Percentiles rank a stretch among this genome's conserved stretches.
phyloP scores from a whole-genome alignment of 1,140 invertebrate species.

The Harlomillsia oculata region DNA sequence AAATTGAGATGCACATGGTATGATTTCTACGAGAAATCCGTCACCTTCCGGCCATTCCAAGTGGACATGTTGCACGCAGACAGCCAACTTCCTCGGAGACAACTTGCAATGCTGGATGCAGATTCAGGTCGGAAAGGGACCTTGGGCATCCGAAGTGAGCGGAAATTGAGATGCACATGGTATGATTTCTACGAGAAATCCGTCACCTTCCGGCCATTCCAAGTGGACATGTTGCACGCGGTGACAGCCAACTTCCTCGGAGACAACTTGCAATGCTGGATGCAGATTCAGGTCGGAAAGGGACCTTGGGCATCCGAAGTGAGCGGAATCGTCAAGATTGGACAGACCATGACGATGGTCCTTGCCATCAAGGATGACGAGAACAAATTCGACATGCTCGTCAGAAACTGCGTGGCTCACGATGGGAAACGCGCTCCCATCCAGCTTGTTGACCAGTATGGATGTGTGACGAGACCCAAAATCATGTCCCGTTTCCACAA shows the following conservation, averaged over 20 bases:
- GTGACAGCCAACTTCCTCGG: slow-evolving; percentile 82
- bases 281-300: slow-evolving; percentile 60
- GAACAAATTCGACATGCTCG: slow-evolving; percentile 90
- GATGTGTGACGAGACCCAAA: slow-evolving; percentile 82
- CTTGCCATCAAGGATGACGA: slow-evolving; percentile 89
- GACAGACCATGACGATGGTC: slow-evolving; percentile 93
- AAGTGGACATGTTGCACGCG: slow-evolving; percentile 83
- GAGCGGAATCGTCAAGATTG: slow-evolving; percentile 87
- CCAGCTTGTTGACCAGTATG: slow-evolving; percentile 81
- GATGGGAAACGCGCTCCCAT: slow-evolving; percentile 86
- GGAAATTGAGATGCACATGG: slow-evolving; percentile 83
- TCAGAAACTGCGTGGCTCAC: slow-evolving; percentile 85
- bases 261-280: slow-evolving; percentile 90
- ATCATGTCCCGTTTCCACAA: slow-evolving; percentile 90
- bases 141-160: too few relatives aligned
- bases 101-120: slow-evolving; percentile 95
- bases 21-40: slow-evolving; percentile 88
- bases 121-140: slow-evolving; percentile 64
- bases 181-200: slow-evolving; percentile 92
- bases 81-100: slow-evolving; percentile 83
- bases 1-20: slow-evolving; percentile 87
- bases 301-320: slow-evolving; percentile 91
- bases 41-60: slow-evolving; percentile 79
- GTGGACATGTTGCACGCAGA: slow-evolving; percentile 89
- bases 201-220: slow-evolving; percentile 82